Base-by-base conservation (phyloP, 2,113 vertebrate species). In the Myrmecophaga tridactyla region DNA sequence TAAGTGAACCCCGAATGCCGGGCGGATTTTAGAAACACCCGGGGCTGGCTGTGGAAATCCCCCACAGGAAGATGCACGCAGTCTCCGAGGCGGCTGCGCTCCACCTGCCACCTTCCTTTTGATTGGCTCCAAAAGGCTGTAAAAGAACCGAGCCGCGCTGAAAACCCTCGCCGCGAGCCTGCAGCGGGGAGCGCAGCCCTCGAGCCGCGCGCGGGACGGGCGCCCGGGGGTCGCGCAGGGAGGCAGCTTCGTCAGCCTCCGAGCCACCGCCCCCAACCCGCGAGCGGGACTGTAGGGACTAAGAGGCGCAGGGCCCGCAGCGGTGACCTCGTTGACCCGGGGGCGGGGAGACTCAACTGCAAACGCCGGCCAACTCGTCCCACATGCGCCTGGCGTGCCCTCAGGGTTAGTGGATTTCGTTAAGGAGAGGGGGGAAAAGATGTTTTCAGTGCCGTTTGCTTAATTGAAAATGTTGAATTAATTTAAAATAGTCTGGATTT, bases 11-110 rank as follows among this genome's bases (percentile, higher is more conserved):
- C 31, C 43, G 39, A 20, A 27, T 6, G 46, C 25, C 88, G 1
- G 63, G 86, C 34, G 17, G n/a, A 4, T 85, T 88, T 75, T 65
- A 76, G 70, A 70, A 82, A 78, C 91, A 77, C 82, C 94, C 53
- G 95, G 82, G 72, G 78, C 56, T n/a, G 89, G 39, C 75, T 7
- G 7, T 77, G 96, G 96, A 97, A 96, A 96, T 95, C 93, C 96
- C 96, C 97, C 96, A n/a, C n/a, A 6, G 91, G 78, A 94, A 81
- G 94, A 76, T 62, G 25, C 94, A 11, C 21, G 11, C 75, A 1
- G 3, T 43, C 36, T 89, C 80, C 15, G 23, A 29, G 92, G 75
- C 65, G n/a, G 86, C 56, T 7, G 81, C 48, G 63, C 65, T 73
- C 94, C 90, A 63, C 94, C 96, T 92, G 95, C 85, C 83, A 31